These are phyloP conservation scores for Scophthalmus maximus DNA, from an alignment of 2,113 vertebrate species.

Conservation along the genomic window DNA sequence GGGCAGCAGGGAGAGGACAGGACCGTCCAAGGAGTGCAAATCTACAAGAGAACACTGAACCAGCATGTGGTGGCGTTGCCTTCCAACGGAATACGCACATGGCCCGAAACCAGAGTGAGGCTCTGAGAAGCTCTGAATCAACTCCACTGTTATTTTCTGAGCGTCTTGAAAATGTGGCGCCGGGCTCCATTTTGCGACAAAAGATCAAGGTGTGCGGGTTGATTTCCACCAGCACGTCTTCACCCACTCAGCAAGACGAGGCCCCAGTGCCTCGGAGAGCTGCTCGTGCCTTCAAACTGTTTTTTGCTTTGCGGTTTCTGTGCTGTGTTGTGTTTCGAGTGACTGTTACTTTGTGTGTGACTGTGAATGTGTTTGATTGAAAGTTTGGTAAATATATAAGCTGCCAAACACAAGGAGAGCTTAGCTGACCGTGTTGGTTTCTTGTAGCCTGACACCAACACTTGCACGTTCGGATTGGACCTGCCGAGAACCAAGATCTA, in stretches of 20 bases:
- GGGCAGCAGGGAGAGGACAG: neutral
- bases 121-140: neutral
- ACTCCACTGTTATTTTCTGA: neutral
- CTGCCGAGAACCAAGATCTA: neutral
- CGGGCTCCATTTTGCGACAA: neutral
- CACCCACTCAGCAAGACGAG: neutral
- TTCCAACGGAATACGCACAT: neutral
- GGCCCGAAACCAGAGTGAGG: conserved; percentile 3
- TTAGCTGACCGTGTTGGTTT: neutral
- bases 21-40: neutral
- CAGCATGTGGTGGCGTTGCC: neutral
- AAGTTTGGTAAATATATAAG: neutral
- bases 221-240: neutral
- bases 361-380: conserved; percentile 11
- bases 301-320: conserved; percentile 15
- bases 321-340: conserved; percentile 12
- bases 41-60: neutral
- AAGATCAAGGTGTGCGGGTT: neutral
- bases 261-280: neutral
- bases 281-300: neutral
- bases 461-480: neutral
- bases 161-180: neutral
- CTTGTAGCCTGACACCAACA: neutral
- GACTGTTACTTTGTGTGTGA: neutral
- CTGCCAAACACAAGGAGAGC: neutral